A percentile compares a stretch with the other conserved stretches of the same genome.
phyloP scores from a whole-genome alignment of 2,113 vertebrate species.

The Epinephelus fuscoguttatus region DNA sequence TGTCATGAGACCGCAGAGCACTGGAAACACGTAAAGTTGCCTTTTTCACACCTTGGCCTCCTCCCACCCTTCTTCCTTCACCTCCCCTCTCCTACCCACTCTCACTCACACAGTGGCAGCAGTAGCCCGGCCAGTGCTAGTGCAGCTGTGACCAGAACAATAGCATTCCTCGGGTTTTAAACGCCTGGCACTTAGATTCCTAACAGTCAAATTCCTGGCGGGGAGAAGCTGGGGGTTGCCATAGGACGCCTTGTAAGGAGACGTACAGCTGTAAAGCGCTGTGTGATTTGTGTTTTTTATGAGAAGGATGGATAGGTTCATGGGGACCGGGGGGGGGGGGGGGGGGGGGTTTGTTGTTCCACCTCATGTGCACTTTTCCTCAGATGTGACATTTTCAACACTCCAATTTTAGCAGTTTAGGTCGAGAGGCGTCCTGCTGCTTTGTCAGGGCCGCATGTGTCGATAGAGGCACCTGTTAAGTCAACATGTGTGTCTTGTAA shows the following conservation, averaged over 20 bases:
- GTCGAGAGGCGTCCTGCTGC: constrained; percentile 55
- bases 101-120: constrained; percentile 56
- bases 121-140: constrained; percentile 65
- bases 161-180: constrained; percentile 81
- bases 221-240: constrained; percentile 76
- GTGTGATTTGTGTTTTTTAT: constrained; percentile 71
- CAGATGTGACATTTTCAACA: constrained; percentile 59
- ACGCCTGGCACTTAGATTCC: constrained; percentile 83
- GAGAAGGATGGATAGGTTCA: constrained; percentile 52
- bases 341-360: constrained; percentile 33
- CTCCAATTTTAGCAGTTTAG: constrained; percentile 48
- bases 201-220: constrained; percentile 78
- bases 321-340: neutral
- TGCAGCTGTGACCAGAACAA: constrained; percentile 84
- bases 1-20: constrained; percentile 69
- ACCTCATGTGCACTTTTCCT: constrained; percentile 36
- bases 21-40: constrained; percentile 74
- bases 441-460: constrained; percentile 52
- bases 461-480: constrained; percentile 71
- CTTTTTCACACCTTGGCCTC: constrained; percentile 77
- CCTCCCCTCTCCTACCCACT: neutral
- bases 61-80: constrained; percentile 59
- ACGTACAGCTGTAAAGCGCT: constrained; percentile 70
- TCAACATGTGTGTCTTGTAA: constrained; percentile 60
- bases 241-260: constrained; percentile 69